Base-by-base conservation (phyloP, 2,888 invertebrate species). In the Nematopogon swammerdamellus region DNA sequence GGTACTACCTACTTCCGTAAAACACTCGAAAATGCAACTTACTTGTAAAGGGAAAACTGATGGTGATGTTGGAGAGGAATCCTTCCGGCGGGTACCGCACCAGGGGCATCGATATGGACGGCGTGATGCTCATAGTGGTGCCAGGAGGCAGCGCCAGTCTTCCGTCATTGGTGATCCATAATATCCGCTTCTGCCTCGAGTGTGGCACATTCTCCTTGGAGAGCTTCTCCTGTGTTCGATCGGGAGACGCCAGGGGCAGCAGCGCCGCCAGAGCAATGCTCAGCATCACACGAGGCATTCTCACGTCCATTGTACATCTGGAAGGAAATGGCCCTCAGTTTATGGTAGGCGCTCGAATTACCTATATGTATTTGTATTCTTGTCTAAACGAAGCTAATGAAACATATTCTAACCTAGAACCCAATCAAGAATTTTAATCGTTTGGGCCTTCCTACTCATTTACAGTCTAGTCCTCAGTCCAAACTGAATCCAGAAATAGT, bases 91-190 rank as follows among this genome's bases (percentile, higher is more conserved):
- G 92, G 76, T 92, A 89, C 59, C 92, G 77, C 3, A 92, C 90
- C 60, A 92, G 86, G 10, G 92, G 92, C 77, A 92, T 75, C 4
- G 91, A 87, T 45, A 92, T 68, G 4, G 92, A 91, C 10, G 92
- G 92, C 3, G 90, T 85, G 57, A 92, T 88, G 19, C 88, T 83
- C 71, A 93, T 80, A 2, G 88, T 81, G 0, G 92, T 92, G 44
- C 92, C 92, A 0, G 92, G 93, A 1, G 93, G 93, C 56, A 93
- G 64, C 0, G 92, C 92, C 59, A 93, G 70, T 5, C 92, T 80
- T 1, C 92, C 92, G 65, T 92, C 92, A 55, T 90, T 88, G 10
- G 92, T 92, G 55, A 93, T 85, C 92, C 92, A 92, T 44, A 93
- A 77, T 58, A 93, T 81, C 61, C 92, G 84, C 66, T 93, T 92